Evolutionary conservation across 2,888 invertebrate species (phyloP).

Genomic region (Drosophila percnosoma): DNA sequence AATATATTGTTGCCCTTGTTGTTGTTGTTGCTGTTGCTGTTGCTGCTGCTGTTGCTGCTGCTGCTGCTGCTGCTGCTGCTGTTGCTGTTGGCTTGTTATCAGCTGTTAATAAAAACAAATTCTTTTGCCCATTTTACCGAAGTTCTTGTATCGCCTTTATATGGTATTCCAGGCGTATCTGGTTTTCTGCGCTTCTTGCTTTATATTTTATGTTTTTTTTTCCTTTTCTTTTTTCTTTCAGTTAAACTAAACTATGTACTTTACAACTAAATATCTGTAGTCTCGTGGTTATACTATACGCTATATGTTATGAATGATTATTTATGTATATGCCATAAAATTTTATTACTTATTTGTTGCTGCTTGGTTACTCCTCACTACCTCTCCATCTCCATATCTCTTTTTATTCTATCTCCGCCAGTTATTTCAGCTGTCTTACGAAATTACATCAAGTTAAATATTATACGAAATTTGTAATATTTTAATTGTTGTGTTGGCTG

Average conservation of each 20-base stretch:
- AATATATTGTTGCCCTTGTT: slow-evolving; percentile 40
- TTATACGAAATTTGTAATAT: slow-evolving; percentile 7
- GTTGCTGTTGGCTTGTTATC: slow-evolving; percentile 11
- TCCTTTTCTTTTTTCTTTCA: slow-evolving; percentile 29
- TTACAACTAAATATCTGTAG: slow-evolving; percentile 81
- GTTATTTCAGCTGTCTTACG: slow-evolving; percentile 4
- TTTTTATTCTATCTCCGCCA: slow-evolving; percentile 10
- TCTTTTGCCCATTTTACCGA: slow-evolving; percentile 41
- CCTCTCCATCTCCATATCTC: background rate
- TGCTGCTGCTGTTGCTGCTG: slow-evolving; percentile 15
- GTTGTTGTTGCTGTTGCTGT: slow-evolving; percentile 22
- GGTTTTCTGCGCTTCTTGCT: slow-evolving; percentile 28
- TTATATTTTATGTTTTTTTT: slow-evolving; percentile 22
- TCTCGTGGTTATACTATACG: slow-evolving; percentile 81
- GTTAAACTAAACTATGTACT: slow-evolving; percentile 72
- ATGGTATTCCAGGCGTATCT: slow-evolving; percentile 16
- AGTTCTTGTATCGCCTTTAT: slow-evolving; percentile 25
- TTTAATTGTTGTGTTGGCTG: slow-evolving; percentile 12
- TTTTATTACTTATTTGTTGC: slow-evolving; percentile 38
- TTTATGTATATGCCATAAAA: slow-evolving; percentile 57
- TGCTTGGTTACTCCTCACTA: slow-evolving; percentile 23
- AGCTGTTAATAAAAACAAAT: slow-evolving; percentile 46
- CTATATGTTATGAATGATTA: slow-evolving; percentile 77
- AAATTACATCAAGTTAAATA: slow-evolving; percentile 15
- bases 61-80: background rate